Conservation (phyloP, 2,113 vertebrate genomes). For the Pedetes capensis region DNA sequence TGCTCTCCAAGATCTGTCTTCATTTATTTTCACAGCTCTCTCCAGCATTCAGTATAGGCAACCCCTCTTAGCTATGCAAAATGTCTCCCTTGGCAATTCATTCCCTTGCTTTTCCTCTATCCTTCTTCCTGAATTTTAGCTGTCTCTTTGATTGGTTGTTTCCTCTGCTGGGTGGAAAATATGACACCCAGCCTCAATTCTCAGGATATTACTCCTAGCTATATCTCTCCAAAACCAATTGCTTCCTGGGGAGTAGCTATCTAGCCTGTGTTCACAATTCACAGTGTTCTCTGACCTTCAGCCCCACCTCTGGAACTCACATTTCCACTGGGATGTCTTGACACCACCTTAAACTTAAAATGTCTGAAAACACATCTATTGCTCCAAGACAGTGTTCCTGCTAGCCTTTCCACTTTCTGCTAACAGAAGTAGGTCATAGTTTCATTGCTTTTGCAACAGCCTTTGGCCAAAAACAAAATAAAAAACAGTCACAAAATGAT, state of each 20-base stretch:
- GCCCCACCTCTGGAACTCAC: background rate
- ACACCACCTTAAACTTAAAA: constrained; percentile 45
- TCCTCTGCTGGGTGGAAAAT: background rate
- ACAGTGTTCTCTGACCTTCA: background rate
- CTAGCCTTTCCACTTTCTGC: constrained; percentile 18
- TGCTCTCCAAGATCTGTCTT: background rate
- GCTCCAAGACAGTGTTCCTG: constrained; percentile 10
- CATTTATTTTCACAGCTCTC: constrained; percentile 2
- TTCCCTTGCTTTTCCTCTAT: background rate
- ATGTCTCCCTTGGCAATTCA: background rate
- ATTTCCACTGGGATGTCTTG: background rate
- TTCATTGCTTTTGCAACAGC: constrained; percentile 31
- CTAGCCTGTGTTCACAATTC: background rate
- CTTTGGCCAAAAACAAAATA: constrained; percentile 42
- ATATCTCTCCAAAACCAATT: background rate
- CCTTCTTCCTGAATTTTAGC: background rate
- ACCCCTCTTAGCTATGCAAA: background rate
- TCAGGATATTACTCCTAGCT: background rate
- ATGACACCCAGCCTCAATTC: background rate
- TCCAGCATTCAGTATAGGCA: background rate
- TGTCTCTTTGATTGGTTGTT: background rate
- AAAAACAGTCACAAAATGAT: constrained; percentile 45
- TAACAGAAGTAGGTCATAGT: constrained; percentile 19
- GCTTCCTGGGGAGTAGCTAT: background rate
- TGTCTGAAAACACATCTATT: constrained; percentile 16